Conservation (phyloP, 2,888 invertebrate genomes). For the Melanostoma scalare region DNA sequence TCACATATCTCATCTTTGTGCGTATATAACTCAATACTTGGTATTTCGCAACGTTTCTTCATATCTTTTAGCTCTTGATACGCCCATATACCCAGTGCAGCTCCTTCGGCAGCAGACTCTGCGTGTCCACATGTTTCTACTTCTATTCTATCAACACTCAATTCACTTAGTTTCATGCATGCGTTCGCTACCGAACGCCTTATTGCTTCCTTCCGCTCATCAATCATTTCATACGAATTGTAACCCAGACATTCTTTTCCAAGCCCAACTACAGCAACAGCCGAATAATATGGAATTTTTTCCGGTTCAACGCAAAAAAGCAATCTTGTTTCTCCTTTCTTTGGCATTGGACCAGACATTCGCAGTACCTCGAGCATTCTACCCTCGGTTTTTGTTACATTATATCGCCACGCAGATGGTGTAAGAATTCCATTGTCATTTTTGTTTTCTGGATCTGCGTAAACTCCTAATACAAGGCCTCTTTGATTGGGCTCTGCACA, state of each 20-base stretch:
- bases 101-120: constrained; percentile 91
- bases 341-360: constrained; percentile 83
- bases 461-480: constrained; percentile 86
- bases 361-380: constrained; percentile 84
- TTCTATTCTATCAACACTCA: constrained; percentile 84
- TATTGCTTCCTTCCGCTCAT: constrained; percentile 89
- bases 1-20: constrained; percentile 86
- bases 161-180: constrained; percentile 83
- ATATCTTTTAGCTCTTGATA: constrained; percentile 84
- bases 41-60: constrained; percentile 76
- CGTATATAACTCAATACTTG: constrained; percentile 82
- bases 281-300: constrained; percentile 83
- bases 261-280: constrained; percentile 89
- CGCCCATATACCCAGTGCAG: constrained; percentile 86
- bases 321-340: constrained; percentile 84
- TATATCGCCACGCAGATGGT: constrained; percentile 85
- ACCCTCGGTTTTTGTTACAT: constrained; percentile 83
- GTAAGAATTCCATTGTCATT: constrained; percentile 85
- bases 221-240: constrained; percentile 87
- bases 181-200: constrained; percentile 87
- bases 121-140: constrained; percentile 89
- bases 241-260: constrained; percentile 87
- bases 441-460: constrained; percentile 84
- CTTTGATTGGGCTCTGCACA: constrained; percentile 79
- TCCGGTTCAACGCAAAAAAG: constrained; percentile 86